Evolutionary conservation across 2,113 vertebrate species (phyloP).

Genomic region (Dasypus novemcinctus): DNA sequence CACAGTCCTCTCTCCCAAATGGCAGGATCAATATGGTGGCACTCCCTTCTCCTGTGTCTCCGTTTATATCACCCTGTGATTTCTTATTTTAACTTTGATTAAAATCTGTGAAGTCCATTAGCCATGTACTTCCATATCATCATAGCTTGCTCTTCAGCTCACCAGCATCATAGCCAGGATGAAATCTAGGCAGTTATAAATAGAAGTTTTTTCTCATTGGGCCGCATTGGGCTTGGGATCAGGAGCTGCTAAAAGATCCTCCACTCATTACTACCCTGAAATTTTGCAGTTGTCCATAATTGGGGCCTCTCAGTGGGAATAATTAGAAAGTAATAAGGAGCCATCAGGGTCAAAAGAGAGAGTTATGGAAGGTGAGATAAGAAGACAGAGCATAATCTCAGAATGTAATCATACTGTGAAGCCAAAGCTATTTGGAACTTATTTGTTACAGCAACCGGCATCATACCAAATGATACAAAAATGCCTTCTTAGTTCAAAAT

Average conservation of each 20-base stretch:
- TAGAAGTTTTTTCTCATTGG: not conserved
- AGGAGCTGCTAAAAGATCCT: not conserved
- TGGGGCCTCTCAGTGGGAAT: not conserved
- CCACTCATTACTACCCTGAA: not conserved
- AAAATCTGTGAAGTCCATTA: too few species aligned
- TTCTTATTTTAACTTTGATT: too few species aligned
- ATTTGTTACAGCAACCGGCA: not conserved
- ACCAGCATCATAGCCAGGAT: too few species aligned
- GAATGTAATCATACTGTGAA: not conserved
- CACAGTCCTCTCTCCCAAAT: too few species aligned
- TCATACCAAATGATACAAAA: not conserved
- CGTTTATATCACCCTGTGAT: too few species aligned
- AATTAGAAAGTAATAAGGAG: not conserved
- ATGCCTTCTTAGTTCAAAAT: not conserved
- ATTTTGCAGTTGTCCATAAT: not conserved
- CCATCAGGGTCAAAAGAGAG: not conserved
- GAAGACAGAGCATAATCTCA: not conserved
- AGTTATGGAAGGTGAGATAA: not conserved
- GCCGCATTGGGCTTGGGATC: not conserved
- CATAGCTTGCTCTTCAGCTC: too few species aligned
- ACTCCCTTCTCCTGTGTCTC: too few species aligned
- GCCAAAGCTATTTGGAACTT: not conserved
- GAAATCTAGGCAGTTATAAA: not conserved
- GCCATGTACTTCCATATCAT: too few species aligned
- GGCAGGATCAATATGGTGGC: too few species aligned